These are phyloP conservation scores for Nannoperca australis DNA, from an alignment of 2,797 vertebrate genomes.

Conservation along the genomic window DNA sequence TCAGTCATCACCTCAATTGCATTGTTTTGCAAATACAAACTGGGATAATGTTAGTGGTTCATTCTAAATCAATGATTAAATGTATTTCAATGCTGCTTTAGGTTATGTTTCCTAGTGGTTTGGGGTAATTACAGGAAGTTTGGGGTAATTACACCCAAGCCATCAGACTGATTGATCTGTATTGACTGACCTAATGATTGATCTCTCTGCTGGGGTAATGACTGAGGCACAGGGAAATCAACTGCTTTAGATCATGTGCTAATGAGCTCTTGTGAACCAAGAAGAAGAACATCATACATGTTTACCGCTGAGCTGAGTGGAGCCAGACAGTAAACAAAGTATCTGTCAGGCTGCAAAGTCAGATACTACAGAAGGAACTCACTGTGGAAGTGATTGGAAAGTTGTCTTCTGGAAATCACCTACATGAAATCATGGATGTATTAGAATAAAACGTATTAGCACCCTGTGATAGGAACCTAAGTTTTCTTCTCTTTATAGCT, in stretches of 20 bases:
- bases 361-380: conserved; percentile 18
- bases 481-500: background rate
- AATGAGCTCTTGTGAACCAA: conserved; percentile 5
- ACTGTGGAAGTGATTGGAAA: background rate
- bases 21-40: background rate
- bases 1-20: background rate
- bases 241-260: background rate
- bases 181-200: conserved; percentile 30
- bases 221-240: background rate
- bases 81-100: background rate
- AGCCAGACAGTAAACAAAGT: background rate
- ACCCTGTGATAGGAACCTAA: too few species aligned
- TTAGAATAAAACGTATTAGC: too few species aligned
- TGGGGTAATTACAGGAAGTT: background rate
- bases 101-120: background rate
- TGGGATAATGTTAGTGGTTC: background rate
- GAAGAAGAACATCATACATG: background rate
- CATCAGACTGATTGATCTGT: conserved; percentile 34
- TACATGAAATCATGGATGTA: background rate
- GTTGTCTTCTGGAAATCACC: background rate
- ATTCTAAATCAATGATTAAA: background rate
- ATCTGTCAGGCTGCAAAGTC: conserved; percentile 11
- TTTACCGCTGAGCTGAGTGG: background rate
- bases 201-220: conserved; percentile 3
- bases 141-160: background rate